Evolutionary conservation across 2,888 invertebrate genomes (phyloP), one percentile per base, ranked within the genome.

Genomic region (Drosophila mettleri): DNA sequence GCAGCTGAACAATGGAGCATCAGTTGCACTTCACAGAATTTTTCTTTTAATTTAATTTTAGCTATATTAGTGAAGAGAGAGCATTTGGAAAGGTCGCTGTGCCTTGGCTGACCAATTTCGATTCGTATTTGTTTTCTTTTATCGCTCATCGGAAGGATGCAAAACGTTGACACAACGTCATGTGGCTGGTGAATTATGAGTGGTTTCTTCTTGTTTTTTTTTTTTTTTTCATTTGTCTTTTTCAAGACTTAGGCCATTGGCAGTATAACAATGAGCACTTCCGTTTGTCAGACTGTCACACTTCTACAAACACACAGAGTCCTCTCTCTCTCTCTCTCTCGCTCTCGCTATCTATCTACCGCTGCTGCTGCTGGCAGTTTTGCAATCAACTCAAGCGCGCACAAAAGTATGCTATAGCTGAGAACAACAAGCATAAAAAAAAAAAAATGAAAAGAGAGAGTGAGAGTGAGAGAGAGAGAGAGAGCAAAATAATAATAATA

Each of bases 121-220:
- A 20, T 41, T 38, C 8, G 22, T 29, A 18, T 46, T 64, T 68
- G 65, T 36, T 58, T 62, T 52, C 60, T 64, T 64, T 75, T 58
- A 74, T 61, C 54, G 46, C 18, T 43, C 53, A 80, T 69, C 61
- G 69, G 52, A 78, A 74, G 84, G 84, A 83, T 84, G 80, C 74
- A 69, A 72, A 83, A 88, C 67, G 88, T 86, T 88, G 88, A 83
- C 84, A 80, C 66, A 84, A 68, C 54, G 84, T 84, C 88, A 86
- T 72, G 69, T 65, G 80, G 67, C 59, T 72, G 67, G 74, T 84
- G 81, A 84, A 84, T 86, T 88, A 84, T 84, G 83, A 70, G 88
- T 70, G 69, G 61, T 60, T 69, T 61, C 60, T 71, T 12, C 29
- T 18, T 8, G 12, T 4, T 7, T 24, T 43, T 0, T 6, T 18